Base-by-base conservation (phyloP, 1,140 invertebrate genomes). In the Calephelis virginiensis region DNA sequence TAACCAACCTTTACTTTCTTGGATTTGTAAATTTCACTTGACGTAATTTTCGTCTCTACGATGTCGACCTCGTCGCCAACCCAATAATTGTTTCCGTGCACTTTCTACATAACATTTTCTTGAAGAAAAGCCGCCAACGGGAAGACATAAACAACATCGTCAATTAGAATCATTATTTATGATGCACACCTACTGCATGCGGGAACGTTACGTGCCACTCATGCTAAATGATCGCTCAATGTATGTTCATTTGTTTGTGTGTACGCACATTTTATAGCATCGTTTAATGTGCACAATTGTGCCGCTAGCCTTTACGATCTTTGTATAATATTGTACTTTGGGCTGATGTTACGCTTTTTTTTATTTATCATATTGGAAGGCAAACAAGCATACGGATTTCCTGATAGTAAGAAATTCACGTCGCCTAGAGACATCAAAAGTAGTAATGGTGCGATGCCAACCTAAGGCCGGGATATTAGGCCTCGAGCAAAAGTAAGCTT, bases 191-290 rank as follows among this genome's bases (percentile, higher is more conserved):
- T 59, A 59, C 4, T 59, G 56, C 56, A 38, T 59, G 56, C 56
- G 37, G 56, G 56, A 59, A 38, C 37, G n/a, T 59, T 59, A 59
- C 56, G 56, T 59, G 56, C n/a, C 56, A 38, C 56, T 38, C 28
- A 13, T 59, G 56, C 56, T n/a, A 40, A 59, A 59, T 38, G 56
- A 38, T 59, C 28, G 37, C 56, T 38, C n/a, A 59, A 59, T 59
- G 37, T 59, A n/a, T 38, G 28, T 59, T 59, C 56, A 59, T 59
- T 59, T 59, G 28, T 40, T 59, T 59, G 56, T 59, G n/a, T 59
- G 38, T 38, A 56, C 53, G 37, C 37, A 56, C 53, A 56, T 28
- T 53, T 53, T 53, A 53, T 17, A 6, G 50, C 50, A n/a, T n/a
- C n/a, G 50, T 17, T 53, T 53, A 5, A 53, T 53, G 50, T 53